A percentile compares a stretch with the other conserved stretches of the same genome.
phyloP scores from a whole-genome alignment of 2,888 invertebrate genomes.

The Lasioglossum leucozonium region DNA sequence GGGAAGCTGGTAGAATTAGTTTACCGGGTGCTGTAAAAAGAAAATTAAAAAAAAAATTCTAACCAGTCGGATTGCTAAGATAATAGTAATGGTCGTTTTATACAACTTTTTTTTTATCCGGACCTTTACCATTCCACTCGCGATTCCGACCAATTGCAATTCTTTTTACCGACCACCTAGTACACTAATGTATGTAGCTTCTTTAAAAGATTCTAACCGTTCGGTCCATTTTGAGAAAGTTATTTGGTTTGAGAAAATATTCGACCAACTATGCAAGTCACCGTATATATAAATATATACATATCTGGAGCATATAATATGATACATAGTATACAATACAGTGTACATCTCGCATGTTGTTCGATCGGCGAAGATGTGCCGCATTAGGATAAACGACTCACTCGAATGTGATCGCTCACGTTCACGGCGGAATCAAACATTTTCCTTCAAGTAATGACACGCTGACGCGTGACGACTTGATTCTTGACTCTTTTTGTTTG shows the following conservation, averaged over 20 bases:
- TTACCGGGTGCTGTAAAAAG: background rate
- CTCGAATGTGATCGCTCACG: background rate
- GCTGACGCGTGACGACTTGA: conserved; percentile 23
- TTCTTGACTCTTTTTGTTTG: background rate
- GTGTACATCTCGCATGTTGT: background rate
- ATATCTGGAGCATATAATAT: background rate
- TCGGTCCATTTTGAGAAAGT: background rate
- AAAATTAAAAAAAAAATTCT: no score
- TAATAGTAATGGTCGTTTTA: background rate
- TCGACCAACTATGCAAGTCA: background rate
- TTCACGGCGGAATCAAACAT: conserved; percentile 52
- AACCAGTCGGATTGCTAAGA: background rate
- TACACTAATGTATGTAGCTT: background rate
- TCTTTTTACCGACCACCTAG: background rate
- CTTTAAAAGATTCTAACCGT: background rate
- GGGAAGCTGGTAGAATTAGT: no score
- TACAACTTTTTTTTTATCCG: no score
- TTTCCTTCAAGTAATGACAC: conserved; percentile 35
- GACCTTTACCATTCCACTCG: background rate
- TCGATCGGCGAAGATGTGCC: background rate
- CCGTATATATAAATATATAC: background rate
- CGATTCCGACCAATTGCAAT: background rate
- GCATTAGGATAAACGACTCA: background rate
- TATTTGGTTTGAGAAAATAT: background rate
- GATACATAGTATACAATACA: background rate